phyloP scores from a whole-genome alignment of 2,113 vertebrate genomes.

The Thamnaconus septentrionalis region DNA sequence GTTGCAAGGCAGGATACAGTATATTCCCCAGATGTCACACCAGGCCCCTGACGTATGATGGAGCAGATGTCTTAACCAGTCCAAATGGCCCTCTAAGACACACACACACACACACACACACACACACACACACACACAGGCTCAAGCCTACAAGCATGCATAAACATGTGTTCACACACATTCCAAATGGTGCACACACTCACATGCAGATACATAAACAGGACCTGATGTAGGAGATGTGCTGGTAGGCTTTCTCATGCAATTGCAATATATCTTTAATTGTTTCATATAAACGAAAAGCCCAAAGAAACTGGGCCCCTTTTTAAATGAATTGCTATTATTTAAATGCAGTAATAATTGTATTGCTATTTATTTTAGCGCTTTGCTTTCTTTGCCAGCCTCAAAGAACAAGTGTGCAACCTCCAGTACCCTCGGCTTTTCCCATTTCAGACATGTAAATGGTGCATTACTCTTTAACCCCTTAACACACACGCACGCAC shows the following conservation, averaged over 20 bases:
- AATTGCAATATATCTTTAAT: constrained; percentile 46
- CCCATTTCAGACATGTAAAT: constrained; percentile 53
- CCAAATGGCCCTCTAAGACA: constrained; percentile 80
- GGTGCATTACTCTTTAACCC: constrained; percentile 61
- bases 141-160: constrained; percentile 51
- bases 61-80: constrained; percentile 84
- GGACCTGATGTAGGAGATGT: constrained; percentile 32
- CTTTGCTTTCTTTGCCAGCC: constrained; percentile 29
- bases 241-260: constrained; percentile 38
- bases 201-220: constrained; percentile 36
- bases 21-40: constrained; percentile 86
- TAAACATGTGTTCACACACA: constrained; percentile 60
- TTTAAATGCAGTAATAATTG: no score
- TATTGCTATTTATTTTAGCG: constrained; percentile 12
- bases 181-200: constrained; percentile 43
- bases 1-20: constrained; percentile 86
- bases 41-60: constrained; percentile 84
- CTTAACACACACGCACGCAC: constrained; percentile 1
- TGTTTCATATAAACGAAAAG: constrained; percentile 56
- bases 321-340: constrained; percentile 31
- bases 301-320: constrained; percentile 39
- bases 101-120: constrained; percentile 42
- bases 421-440: constrained; percentile 33
- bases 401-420: constrained; percentile 33
- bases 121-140: constrained; percentile 17